Percentiles rank a stretch among this genome's conserved stretches.
phyloP scores from a whole-genome alignment of 2,113 vertebrate genomes.

The Setophaga coronata region DNA sequence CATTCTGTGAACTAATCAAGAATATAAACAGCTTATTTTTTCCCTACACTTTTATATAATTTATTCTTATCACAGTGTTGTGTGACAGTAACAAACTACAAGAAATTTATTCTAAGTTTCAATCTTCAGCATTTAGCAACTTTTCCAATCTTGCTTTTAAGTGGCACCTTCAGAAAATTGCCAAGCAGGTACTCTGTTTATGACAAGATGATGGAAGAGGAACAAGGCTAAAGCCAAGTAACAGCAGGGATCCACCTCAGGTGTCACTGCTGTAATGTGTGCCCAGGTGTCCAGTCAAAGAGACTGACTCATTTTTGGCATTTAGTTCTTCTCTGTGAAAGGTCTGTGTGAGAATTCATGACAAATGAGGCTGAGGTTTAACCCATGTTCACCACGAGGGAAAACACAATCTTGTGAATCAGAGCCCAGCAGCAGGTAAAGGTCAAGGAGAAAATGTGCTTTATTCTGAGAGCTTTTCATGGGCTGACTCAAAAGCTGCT shows the following conservation, averaged over 20 bases:
- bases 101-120: neutral
- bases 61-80: neutral
- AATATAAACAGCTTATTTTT: neutral
- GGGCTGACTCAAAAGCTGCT: neutral
- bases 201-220: neutral
- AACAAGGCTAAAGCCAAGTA: neutral
- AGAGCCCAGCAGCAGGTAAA: neutral
- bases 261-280: neutral
- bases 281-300: neutral
- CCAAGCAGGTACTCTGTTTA: neutral
- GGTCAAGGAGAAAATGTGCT: neutral
- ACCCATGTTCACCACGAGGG: neutral
- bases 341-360: neutral
- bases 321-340: neutral
- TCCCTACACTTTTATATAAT: neutral
- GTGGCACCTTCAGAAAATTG: neutral
- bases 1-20: neutral
- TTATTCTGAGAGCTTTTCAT: neutral
- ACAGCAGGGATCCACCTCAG: neutral
- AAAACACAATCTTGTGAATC: neutral
- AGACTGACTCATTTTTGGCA: neutral
- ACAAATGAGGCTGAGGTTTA: neutral
- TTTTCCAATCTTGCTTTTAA: neutral
- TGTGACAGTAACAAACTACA: neutral
- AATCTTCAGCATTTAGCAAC: neutral